These are phyloP conservation scores for Molanna angustata DNA, from an alignment of 2,888 invertebrate species.

Conservation along the genomic window DNA sequence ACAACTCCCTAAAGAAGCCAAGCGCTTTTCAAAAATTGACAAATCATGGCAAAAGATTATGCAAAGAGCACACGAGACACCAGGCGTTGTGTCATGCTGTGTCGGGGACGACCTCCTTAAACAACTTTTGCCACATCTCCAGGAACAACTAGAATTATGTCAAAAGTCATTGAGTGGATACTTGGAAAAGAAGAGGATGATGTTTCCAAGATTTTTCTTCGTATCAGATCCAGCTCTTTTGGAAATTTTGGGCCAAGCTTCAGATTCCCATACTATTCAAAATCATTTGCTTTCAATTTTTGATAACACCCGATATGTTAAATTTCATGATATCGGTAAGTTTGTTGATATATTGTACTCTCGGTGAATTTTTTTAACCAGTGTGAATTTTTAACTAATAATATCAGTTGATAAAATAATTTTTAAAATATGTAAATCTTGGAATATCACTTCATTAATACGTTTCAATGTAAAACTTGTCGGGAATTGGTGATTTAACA, in stretches of 20 bases:
- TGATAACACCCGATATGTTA: conserved; percentile 90
- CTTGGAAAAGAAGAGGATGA: conserved; percentile 84
- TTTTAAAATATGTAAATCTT: too few relatives aligned
- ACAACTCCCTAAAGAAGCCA: conserved; percentile 92
- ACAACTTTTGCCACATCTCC: conserved; percentile 88
- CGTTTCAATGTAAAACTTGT: too few relatives aligned
- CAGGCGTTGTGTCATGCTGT: conserved; percentile 94
- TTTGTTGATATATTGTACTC: too few relatives aligned
- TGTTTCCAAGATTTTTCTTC: conserved; percentile 93
- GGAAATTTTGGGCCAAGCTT: conserved; percentile 90
- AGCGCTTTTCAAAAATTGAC: conserved; percentile 93
- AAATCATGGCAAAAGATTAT: conserved; percentile 99
- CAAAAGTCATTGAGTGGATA: conserved; percentile 96
- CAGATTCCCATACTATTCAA: conserved; percentile 93
- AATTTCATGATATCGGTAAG: conserved; percentile 83
- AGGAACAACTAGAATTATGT: conserved; percentile 94
- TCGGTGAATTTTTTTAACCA: too few relatives aligned
- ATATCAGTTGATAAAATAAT: too few relatives aligned
- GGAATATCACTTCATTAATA: too few relatives aligned
- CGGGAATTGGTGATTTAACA: too few relatives aligned
- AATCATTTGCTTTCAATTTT: conserved; percentile 93
- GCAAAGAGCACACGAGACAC: conserved; percentile 94
- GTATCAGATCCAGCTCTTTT: conserved; percentile 90
- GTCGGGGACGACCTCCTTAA: conserved; percentile 92
- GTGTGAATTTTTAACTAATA: too few relatives aligned